Evolutionary conservation across 2,113 vertebrate genomes (phyloP).

Genomic region (Tapirus terrestris): DNA sequence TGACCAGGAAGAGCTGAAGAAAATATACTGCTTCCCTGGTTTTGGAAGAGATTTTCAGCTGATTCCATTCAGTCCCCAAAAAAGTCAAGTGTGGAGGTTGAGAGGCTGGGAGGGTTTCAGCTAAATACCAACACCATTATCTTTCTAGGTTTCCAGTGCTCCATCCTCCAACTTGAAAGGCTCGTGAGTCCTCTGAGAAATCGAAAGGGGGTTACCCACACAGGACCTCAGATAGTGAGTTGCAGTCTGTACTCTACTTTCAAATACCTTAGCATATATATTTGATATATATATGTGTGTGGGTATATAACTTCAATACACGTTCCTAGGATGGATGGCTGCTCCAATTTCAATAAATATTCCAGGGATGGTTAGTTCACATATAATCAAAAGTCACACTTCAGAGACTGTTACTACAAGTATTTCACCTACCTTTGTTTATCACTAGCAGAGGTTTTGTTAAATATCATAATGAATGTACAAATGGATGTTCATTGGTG

Average conservation of each 20-base stretch:
- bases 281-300: background rate
- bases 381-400: background rate
- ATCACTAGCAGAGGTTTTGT: background rate
- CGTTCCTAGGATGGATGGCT: background rate
- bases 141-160: background rate
- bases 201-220: background rate
- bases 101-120: background rate
- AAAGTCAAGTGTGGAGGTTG: background rate
- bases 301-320: background rate
- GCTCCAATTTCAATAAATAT: background rate
- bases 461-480: background rate
- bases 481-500: background rate
- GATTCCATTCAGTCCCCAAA: background rate
- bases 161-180: background rate
- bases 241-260: background rate
- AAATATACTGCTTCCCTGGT: background rate
- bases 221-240: background rate
- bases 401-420: background rate
- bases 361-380: background rate
- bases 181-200: background rate
- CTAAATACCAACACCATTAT: background rate
- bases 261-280: background rate
- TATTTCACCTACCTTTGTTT: background rate
- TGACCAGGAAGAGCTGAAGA: background rate
- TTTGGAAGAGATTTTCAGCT: background rate